Conservation (phyloP, 2,797 vertebrate species). For the Alfaro cultratus region DNA sequence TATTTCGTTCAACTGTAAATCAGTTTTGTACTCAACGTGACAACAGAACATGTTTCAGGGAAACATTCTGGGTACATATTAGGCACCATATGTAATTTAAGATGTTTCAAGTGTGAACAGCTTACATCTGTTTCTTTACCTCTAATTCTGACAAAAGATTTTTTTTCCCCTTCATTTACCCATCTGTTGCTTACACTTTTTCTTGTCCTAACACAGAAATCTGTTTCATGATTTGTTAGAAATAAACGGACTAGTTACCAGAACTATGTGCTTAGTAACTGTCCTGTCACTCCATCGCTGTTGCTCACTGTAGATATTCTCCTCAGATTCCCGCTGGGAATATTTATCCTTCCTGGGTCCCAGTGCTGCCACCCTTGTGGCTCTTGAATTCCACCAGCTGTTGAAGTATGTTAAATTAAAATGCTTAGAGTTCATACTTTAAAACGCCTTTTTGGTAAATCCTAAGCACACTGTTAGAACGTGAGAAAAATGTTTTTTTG, state of each 20-base stretch:
- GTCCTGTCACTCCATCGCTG: not conserved
- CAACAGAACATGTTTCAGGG: constrained; percentile 7
- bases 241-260: constrained; percentile 7
- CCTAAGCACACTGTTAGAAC: not conserved
- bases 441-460: not conserved
- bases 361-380: constrained; percentile 25
- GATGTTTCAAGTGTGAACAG: constrained; percentile 15
- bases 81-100: constrained; percentile 26
- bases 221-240: not conserved
- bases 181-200: not conserved
- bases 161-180: not conserved
- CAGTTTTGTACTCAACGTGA: not conserved
- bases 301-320: constrained; percentile 33
- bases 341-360: constrained; percentile 29
- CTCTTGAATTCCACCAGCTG: constrained; percentile 49
- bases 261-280: not conserved
- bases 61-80: not conserved
- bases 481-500: not conserved
- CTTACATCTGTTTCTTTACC: not conserved
- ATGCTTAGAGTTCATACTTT: constrained; percentile 1
- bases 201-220: not conserved
- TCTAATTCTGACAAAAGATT: constrained; percentile 4
- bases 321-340: constrained; percentile 49
- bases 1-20: constrained; percentile 16
- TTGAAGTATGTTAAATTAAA: constrained; percentile 45